Evolutionary conservation across 2,113 vertebrate species (phyloP), one percentile per base, ranked within the genome.

Genomic region (Ailurus styani): DNA sequence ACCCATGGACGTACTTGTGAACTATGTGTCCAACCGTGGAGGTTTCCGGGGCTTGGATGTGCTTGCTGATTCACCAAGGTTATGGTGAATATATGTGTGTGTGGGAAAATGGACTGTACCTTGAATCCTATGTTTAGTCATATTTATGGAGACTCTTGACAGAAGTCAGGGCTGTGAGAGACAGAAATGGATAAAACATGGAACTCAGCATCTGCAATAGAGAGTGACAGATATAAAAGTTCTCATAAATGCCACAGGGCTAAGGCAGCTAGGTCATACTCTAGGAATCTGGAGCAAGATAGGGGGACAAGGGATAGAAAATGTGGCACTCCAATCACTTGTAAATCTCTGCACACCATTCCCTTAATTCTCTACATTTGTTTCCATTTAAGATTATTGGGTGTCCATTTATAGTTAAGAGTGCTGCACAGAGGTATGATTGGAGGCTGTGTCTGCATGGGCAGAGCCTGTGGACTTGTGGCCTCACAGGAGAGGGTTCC

Each of bases 401-500:
- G 12, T 52, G 20, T 70, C 86, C 52, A 3, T 42, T 77, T 77
- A 60, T 34, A n/a, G 57, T n/a, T 83, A 57, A 77, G 40, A 40
- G 20, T 31, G 64, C 54, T 27, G 27, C 50, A 10, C 1, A 42
- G 66, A 91, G 18, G 31, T 27, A 15, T 1, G 52, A 52, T 2
- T 0, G 13, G 47, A n/a, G 23, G 47, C 50, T 7, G 4, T 50
- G 23, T 62, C 27, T 68, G 7, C 21, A 1, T 0, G 17, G 68
- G 14, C 50, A 68, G 78, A 29, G n/a, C 9, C 37, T 50, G 29
- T 27, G n/a, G 84, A 42, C 50, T 14, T 6, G 12, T 6, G 2
- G 10, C 40, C 27, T 83, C 40, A 9, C 17, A 15, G 54, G 2
- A 25, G 50, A n/a, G 29, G 7, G 13, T 20, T 70, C 34, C 5